Base-by-base conservation (phyloP, 1,140 invertebrate species). In the Hyles vespertilio region DNA sequence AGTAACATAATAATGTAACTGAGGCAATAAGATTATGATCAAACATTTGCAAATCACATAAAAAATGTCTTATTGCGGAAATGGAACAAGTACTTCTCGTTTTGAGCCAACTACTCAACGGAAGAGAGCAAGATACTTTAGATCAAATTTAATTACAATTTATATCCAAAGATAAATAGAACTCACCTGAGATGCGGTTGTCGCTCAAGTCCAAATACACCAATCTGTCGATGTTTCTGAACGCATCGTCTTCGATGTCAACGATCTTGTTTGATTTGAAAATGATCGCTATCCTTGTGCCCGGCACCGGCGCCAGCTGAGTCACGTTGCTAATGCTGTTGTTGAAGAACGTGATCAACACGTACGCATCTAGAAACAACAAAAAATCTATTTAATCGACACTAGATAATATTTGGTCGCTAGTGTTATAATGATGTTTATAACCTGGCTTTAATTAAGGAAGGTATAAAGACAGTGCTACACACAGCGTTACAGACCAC, bases 141-240 rank as follows among this genome's bases (percentile, higher is more conserved):
- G 5, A 32, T 51, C 0, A 5, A 47, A 32, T 2, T 32, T 32
- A 6, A 51, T 32, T 22, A 33, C 22, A 22, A 22, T 22, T 22
- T 22, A 22, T 22, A 22, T 22, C 22, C 22, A 22, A 22, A 22
- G 22, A 50, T 5, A 36, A n/a, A 9, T 6, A 52, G n/a, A 46
- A 62, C 59, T 9, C 90, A 91, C 93, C 91, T 74, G 90, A 91
- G 3, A 96, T 79, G 36, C 86, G 70, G 76, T 96, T 96, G 68
- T 92, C 90, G 82, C 94, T 94, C 54, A 96, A 79, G 81, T 95
- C 94, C 46, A 96, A 80, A 58, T 91, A 91, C 11, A 89, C 87
- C n/a, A 96, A 79, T 59, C 91, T 91, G n/a, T 86, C 81, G 6
- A 94, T 85, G 65, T 92, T 87, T 65, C 91, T 91, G 70, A 96